Conservation (phyloP, 2,797 vertebrate species). For the Coracias cyanogaster region DNA sequence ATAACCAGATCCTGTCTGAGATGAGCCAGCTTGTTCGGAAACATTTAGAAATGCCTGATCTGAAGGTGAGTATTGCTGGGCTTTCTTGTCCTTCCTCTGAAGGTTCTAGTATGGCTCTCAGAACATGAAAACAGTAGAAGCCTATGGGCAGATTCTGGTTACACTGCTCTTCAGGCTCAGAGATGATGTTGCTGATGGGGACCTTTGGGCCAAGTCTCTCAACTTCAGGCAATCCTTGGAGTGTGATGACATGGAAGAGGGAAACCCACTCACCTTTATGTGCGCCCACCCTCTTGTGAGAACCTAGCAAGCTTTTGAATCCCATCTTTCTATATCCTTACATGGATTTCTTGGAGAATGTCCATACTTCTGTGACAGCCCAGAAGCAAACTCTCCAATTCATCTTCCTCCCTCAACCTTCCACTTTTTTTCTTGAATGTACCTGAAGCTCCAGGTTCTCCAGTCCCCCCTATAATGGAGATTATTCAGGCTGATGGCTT, state of each 20-base stretch:
- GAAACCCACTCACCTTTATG: neutral
- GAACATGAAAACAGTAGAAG: neutral
- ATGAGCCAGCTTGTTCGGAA: neutral
- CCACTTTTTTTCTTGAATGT: neutral
- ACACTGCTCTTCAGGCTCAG: neutral
- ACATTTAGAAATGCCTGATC: neutral
- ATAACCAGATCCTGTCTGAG: neutral
- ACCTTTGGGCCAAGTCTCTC: neutral
- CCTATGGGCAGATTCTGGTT: neutral
- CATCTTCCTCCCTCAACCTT: neutral
- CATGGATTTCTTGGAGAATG: neutral
- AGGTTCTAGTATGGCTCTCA: neutral
- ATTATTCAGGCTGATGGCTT: neutral
- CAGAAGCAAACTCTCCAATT: neutral
- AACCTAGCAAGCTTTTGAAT: neutral
- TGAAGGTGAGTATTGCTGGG: neutral
- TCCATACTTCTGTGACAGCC: neutral
- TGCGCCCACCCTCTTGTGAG: neutral
- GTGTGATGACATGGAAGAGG: neutral
- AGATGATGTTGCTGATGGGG: neutral
- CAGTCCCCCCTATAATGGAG: neutral
- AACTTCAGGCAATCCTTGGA: neutral
- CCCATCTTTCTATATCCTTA: neutral
- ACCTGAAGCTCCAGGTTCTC: neutral
- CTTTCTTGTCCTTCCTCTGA: neutral